Evolutionary conservation across 2,888 invertebrate species (phyloP).

Genomic region (Ochlodes sylvanus): DNA sequence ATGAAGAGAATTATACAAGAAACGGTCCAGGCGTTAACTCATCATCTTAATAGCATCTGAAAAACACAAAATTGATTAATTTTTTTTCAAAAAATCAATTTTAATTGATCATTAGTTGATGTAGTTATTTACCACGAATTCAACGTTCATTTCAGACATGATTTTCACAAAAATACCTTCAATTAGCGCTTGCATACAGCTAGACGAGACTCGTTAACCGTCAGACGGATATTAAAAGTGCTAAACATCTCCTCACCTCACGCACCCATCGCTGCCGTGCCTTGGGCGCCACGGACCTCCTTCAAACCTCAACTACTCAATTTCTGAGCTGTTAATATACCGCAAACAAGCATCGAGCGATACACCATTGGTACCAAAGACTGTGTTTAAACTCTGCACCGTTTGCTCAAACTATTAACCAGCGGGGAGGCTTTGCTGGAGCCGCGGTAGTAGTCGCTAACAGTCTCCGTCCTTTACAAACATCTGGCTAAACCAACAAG

Average conservation of each 20-base stretch:
- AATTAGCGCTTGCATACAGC: neutral
- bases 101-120: too few relatives aligned
- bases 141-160: too few relatives aligned
- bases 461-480: constrained; percentile 72
- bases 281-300: constrained; percentile 33
- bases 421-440: constrained; percentile 57
- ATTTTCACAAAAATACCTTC: too few relatives aligned
- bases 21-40: too few relatives aligned
- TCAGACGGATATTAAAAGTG: neutral
- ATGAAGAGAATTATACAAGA: too few relatives aligned
- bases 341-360: constrained; percentile 31
- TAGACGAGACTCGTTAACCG: neutral
- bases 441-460: constrained; percentile 81
- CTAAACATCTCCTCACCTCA: neutral
- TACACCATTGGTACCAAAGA: constrained; percentile 16
- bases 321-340: constrained; percentile 29
- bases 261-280: constrained; percentile 1
- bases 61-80: too few relatives aligned
- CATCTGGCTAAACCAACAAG: constrained; percentile 66
- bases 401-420: constrained; percentile 43
- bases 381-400: constrained; percentile 24
- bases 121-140: too few relatives aligned
- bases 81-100: too few relatives aligned
- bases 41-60: too few relatives aligned
- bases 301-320: constrained; percentile 31